These are phyloP conservation scores for Paramisgurnus dabryanus DNA, from an alignment of 2,113 vertebrate species.

Conservation along the genomic window DNA sequence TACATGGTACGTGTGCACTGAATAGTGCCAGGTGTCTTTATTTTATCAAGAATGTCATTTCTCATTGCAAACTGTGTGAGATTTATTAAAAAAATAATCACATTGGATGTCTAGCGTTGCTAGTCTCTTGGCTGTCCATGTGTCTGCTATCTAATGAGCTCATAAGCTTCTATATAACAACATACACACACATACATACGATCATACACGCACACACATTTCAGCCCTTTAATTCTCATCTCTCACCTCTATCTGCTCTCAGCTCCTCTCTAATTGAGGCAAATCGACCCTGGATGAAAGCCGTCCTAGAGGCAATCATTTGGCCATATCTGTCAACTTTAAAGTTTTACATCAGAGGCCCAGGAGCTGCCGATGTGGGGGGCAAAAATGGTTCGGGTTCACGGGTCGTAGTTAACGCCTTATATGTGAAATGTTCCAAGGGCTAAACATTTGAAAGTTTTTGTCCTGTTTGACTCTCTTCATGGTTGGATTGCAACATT, in stretches of 20 bases:
- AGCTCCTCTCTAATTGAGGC: conserved; percentile 14
- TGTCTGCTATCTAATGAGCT: conserved; percentile 3
- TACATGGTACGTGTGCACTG: neutral
- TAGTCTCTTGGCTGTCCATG: neutral
- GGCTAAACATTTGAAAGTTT: too few relatives aligned
- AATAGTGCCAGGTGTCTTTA: neutral
- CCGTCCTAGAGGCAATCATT: neutral
- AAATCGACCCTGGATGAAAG: conserved; percentile 4
- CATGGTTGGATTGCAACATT: neutral
- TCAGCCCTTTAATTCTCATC: neutral
- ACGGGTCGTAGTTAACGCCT: too few relatives aligned
- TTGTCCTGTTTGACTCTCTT: neutral
- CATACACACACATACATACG: conserved; percentile 16
- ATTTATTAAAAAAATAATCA: conserved; percentile 24
- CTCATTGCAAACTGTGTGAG: neutral
- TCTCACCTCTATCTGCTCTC: neutral
- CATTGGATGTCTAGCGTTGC: neutral
- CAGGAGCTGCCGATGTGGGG: neutral
- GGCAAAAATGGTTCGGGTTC: neutral
- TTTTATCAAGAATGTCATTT: neutral
- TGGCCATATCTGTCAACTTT: neutral
- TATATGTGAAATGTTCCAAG: too few relatives aligned
- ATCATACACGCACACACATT: neutral
- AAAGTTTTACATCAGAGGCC: conserved; percentile 5
- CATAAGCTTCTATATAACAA: conserved; percentile 8